phyloP scores from a whole-genome alignment of 2,797 vertebrate genomes.

The Sitta carolinensis region DNA sequence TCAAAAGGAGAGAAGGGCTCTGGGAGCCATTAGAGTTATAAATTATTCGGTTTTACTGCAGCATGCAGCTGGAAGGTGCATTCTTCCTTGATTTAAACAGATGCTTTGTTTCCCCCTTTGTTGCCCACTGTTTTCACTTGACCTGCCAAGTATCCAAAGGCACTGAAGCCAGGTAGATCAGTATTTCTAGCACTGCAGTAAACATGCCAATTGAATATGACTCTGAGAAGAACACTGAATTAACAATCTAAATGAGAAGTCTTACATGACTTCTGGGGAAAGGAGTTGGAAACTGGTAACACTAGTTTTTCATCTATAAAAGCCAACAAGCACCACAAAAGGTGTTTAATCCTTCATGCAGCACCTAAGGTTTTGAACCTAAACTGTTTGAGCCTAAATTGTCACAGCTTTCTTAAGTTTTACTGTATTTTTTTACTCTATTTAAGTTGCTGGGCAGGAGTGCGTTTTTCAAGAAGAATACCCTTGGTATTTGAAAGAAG shows the following conservation, averaged over 20 bases:
- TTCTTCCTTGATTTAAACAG: conserved; percentile 45
- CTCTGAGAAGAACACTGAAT: not conserved
- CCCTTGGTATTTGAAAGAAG: not conserved
- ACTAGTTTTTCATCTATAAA: not conserved
- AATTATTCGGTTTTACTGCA: conserved; percentile 35
- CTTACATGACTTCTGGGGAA: not conserved
- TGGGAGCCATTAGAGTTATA: conserved; percentile 21
- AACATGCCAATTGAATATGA: not conserved
- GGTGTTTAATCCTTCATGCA: not conserved
- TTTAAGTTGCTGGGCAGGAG: not conserved
- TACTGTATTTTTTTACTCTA: not conserved
- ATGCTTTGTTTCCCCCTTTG: not conserved
- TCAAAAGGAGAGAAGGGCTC: conserved; percentile 3
- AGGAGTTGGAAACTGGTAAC: not conserved
- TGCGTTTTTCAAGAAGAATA: not conserved
- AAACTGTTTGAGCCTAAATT: not conserved
- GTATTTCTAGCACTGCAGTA: not conserved
- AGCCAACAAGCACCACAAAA: not conserved
- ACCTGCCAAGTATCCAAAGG: not conserved
- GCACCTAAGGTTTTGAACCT: not conserved
- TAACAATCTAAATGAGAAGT: not conserved
- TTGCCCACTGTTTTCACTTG: not conserved
- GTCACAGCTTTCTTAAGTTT: not conserved
- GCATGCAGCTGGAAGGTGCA: not conserved
- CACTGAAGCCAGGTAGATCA: conserved; percentile 36